A percentile compares a stretch with the other conserved stretches of the same genome.
These are phyloP conservation scores for Oedothorax gibbosus DNA, from an alignment of 1,140 invertebrate species.

Conservation along the genomic window DNA sequence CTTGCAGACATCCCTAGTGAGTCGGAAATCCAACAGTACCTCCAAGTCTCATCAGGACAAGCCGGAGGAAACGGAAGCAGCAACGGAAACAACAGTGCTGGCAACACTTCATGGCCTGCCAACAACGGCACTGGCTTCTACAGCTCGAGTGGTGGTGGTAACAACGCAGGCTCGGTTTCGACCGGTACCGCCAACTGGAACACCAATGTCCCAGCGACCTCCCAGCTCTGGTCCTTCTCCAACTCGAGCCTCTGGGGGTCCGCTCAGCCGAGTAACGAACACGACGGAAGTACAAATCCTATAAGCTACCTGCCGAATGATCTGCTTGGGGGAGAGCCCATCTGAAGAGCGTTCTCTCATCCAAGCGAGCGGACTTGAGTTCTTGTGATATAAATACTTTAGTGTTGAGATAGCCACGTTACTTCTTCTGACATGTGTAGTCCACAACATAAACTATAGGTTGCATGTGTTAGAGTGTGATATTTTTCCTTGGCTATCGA, in stretches of 20 bases:
- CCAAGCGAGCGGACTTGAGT: background rate
- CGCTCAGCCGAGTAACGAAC: conserved; percentile 68
- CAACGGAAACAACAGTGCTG: conserved; percentile 63
- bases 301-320: conserved; percentile 89
- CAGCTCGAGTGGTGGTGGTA: background rate
- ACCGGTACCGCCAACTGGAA: conserved; percentile 25
- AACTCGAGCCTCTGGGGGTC: conserved; percentile 76
- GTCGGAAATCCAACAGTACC: conserved; percentile 84
- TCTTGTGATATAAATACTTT: conserved; percentile 55
- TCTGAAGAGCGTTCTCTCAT: conserved; percentile 16
- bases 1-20: conserved; percentile 92
- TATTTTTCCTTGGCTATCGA: conserved; percentile 51
- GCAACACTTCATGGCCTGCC: conserved; percentile 65
- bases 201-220: conserved; percentile 22
- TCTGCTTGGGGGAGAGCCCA: conserved; percentile 76
- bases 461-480: conserved; percentile 58
- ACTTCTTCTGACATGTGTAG: conserved; percentile 57
- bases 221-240: conserved; percentile 63
- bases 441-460: conserved; percentile 18
- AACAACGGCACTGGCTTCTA: conserved; percentile 62
- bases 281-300: conserved; percentile 83
- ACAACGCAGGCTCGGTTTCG: conserved; percentile 57
- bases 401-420: conserved; percentile 49
- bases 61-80: conserved; percentile 41
- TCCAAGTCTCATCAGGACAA: conserved; percentile 76